These are phyloP conservation scores for Drosophila teissieri DNA, from an alignment of 1,140 invertebrate genomes.

Conservation along the genomic window DNA sequence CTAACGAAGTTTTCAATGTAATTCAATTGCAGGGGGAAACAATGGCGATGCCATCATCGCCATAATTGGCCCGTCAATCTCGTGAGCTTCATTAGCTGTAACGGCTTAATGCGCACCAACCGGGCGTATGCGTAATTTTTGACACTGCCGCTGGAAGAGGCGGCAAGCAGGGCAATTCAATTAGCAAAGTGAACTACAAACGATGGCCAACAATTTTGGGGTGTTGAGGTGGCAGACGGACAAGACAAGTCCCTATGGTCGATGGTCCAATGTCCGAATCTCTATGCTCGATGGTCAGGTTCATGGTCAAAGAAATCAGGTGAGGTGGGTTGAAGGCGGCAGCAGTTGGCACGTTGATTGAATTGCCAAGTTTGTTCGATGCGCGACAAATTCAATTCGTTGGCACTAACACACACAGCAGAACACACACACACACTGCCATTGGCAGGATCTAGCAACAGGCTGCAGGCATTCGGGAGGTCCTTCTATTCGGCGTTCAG, in stretches of 20 bases:
- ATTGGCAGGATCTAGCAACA: slow-evolving; percentile 22
- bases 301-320: slow-evolving; percentile 24
- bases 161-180: slow-evolving; percentile 48
- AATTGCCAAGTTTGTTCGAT: slow-evolving; percentile 65
- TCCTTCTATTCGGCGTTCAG: slow-evolving; percentile 4
- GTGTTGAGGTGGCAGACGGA: not conserved
- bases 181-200: slow-evolving; percentile 42
- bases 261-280: slow-evolving; percentile 4
- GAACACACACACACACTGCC: not conserved
- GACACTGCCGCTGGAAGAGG: slow-evolving; percentile 14
- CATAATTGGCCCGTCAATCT: slow-evolving; percentile 49
- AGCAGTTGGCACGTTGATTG: slow-evolving; percentile 56
- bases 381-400: slow-evolving; percentile 59
- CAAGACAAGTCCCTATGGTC: slow-evolving; percentile 4
- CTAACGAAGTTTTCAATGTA: slow-evolving; percentile 72
- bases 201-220: slow-evolving; percentile 31
- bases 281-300: slow-evolving; percentile 25
- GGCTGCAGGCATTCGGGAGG: slow-evolving; percentile 52
- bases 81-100: slow-evolving; percentile 66
- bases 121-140: slow-evolving; percentile 57
- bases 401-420: slow-evolving; percentile 4
- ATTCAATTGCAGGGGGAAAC: slow-evolving; percentile 70
- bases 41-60: slow-evolving; percentile 48
- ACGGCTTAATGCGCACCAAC: slow-evolving; percentile 40
- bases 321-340: slow-evolving; percentile 3